A percentile compares a stretch with the other conserved stretches of the same genome.
These are phyloP conservation scores for Leuciscus idus DNA, from an alignment of 2,113 vertebrate species.

Conservation along the genomic window DNA sequence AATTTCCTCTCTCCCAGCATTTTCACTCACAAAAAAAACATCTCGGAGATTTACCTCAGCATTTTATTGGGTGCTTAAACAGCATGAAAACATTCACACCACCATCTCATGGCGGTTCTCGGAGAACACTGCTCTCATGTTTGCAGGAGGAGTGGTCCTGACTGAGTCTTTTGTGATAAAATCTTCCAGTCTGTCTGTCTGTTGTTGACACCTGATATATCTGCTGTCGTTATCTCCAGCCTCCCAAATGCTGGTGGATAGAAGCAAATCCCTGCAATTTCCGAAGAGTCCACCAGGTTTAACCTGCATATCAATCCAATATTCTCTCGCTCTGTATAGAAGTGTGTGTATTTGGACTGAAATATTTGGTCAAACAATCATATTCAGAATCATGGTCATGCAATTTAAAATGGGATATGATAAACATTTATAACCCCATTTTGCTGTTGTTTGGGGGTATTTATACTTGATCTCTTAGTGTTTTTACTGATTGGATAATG, in stretches of 20 bases:
- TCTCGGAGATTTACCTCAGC: neutral
- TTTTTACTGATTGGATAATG: neutral
- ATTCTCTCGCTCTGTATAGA: neutral
- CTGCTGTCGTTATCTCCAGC: slow-evolving; percentile 40
- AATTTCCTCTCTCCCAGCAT: slow-evolving; percentile 31
- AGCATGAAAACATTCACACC: neutral
- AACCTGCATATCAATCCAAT: slow-evolving; percentile 17
- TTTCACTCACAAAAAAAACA: slow-evolving; percentile 20
- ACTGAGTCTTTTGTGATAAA: slow-evolving; percentile 34
- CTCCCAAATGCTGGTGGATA: slow-evolving; percentile 45
- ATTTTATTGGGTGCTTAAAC: slow-evolving; percentile 32
- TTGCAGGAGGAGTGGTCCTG: slow-evolving; percentile 29
- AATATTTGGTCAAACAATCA: slow-evolving; percentile 9
- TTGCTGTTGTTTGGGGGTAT: neutral
- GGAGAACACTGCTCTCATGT: slow-evolving; percentile 11
- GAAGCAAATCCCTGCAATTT: slow-evolving; percentile 55
- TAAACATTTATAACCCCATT: neutral
- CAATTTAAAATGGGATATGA: neutral
- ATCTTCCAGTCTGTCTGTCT: slow-evolving; percentile 49
- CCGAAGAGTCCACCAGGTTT: slow-evolving; percentile 29
- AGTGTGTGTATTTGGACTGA: neutral
- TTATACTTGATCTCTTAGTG: no score
- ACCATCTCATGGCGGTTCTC: neutral
- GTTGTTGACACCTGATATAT: slow-evolving; percentile 53
- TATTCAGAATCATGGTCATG: neutral